Evolutionary conservation across 2,113 vertebrate genomes (phyloP).

Genomic region (Megalops atlanticus): DNA sequence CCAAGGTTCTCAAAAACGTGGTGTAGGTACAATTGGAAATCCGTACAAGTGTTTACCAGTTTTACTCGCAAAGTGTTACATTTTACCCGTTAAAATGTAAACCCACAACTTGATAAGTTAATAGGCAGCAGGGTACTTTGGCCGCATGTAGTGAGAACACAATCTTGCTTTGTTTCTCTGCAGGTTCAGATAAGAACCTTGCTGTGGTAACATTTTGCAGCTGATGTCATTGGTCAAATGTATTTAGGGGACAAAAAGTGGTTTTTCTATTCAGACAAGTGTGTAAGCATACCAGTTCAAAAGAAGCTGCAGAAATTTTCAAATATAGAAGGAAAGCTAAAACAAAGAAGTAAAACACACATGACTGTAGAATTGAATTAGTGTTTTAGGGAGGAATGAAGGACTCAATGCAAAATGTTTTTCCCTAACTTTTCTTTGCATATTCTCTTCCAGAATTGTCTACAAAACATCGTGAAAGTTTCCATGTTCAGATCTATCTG

Average conservation of each 20-base stretch:
- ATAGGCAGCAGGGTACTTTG: no score
- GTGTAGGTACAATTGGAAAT: slow-evolving; percentile 33
- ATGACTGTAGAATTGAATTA: background rate
- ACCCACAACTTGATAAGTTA: no score
- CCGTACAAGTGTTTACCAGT: background rate
- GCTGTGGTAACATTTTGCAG: background rate
- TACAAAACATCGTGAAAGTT: no score
- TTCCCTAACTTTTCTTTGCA: background rate
- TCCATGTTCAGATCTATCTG: background rate
- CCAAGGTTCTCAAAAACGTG: slow-evolving; percentile 55
- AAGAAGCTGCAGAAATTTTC: no score
- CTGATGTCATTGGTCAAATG: background rate
- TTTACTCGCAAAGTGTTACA: background rate
- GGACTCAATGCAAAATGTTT: background rate
- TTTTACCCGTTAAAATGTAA: background rate
- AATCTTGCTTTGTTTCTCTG: background rate
- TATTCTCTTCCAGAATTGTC: background rate
- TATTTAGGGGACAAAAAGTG: no score
- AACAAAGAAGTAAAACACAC: no score
- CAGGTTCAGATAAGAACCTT: background rate
- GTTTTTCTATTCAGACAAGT: no score
- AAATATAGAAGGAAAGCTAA: no score
- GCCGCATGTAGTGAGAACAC: no score
- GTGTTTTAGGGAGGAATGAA: background rate
- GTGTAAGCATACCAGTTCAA: no score